Conservation (phyloP, 1,140 invertebrate species). For the Monomorium pharaonis region DNA sequence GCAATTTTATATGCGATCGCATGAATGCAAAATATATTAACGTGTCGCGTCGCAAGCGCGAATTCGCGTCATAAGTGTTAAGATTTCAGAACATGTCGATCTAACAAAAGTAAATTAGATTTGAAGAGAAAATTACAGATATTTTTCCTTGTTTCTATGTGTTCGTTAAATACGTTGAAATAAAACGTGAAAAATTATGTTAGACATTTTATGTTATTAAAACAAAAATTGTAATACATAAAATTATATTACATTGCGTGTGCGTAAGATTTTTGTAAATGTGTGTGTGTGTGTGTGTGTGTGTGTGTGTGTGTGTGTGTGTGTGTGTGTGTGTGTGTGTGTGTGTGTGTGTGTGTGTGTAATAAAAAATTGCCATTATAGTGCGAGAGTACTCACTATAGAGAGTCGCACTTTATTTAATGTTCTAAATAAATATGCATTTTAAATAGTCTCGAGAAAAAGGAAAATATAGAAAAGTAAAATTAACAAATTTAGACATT, state of each 20-base stretch:
- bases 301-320: neutral
- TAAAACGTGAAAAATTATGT: neutral
- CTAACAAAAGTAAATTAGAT: constrained; percentile 3
- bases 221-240: neutral
- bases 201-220: too few species aligned
- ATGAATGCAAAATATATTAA: constrained; percentile 40
- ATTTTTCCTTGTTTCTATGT: neutral
- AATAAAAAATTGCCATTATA: neutral
- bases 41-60: constrained; percentile 1
- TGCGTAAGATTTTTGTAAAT: too few species aligned
- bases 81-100: constrained; percentile 24
- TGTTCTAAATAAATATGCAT: neutral
- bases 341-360: neutral
- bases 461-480: neutral
- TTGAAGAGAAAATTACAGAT: neutral
- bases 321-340: neutral
- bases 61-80: neutral
- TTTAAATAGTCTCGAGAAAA: neutral
- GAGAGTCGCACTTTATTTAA: neutral
- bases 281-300: neutral
- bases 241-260: neutral
- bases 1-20: constrained; percentile 64
- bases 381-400: neutral
- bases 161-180: neutral
- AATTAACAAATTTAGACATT: neutral